A percentile compares a stretch with the other conserved stretches of the same genome.
Evolutionary conservation across 2,797 vertebrate genomes (phyloP).

Genomic region (Melopsittacus undulatus): DNA sequence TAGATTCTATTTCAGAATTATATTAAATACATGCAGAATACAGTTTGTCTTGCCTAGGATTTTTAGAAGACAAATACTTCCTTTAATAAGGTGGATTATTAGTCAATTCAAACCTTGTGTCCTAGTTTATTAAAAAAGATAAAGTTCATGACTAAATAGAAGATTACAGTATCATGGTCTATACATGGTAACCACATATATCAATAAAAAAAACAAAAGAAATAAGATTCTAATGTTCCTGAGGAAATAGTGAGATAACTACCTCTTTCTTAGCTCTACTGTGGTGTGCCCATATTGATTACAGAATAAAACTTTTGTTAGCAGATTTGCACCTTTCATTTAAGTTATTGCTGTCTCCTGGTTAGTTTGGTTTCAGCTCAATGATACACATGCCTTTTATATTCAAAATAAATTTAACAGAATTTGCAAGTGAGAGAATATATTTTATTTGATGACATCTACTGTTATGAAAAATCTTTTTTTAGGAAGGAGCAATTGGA

Average conservation of each 20-base stretch:
- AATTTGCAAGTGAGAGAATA: background rate
- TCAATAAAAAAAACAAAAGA: background rate
- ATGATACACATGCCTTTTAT: background rate
- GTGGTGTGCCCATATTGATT: background rate
- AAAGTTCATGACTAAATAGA: background rate
- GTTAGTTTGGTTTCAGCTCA: background rate
- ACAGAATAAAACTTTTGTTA: background rate
- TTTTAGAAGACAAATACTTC: background rate
- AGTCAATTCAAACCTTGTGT: background rate
- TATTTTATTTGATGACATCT: background rate
- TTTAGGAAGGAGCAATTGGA: background rate
- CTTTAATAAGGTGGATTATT: background rate
- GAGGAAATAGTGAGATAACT: background rate
- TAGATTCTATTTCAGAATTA: background rate
- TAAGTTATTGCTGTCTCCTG: background rate
- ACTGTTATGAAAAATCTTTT: background rate
- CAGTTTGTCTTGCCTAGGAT: background rate
- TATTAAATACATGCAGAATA: background rate
- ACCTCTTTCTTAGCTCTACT: background rate
- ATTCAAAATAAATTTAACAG: background rate
- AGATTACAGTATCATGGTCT: background rate
- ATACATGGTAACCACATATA: background rate
- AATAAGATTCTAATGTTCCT: background rate
- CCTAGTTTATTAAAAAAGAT: background rate
- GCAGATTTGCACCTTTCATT: background rate